A percentile compares a stretch with the other conserved stretches of the same genome.
phyloP scores from a whole-genome alignment of 2,888 invertebrate species.

The Torymus auratus region DNA sequence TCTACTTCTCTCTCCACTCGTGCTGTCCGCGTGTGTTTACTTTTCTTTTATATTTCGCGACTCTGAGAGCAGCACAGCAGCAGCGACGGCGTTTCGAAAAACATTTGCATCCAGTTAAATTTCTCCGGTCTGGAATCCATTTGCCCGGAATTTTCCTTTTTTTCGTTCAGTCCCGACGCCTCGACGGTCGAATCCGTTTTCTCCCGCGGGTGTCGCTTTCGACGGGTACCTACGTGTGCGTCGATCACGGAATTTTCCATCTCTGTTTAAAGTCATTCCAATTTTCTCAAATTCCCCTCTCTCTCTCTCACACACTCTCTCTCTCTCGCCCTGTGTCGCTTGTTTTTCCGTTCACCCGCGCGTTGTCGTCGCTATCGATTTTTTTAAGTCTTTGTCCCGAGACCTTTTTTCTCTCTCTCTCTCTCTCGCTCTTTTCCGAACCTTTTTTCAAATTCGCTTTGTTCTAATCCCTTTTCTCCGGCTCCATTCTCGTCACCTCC shows the following conservation, averaged over 20 bases:
- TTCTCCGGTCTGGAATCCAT: constrained; percentile 25
- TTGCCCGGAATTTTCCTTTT: constrained; percentile 21
- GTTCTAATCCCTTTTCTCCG: constrained; percentile 25
- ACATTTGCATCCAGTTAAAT: constrained; percentile 17
- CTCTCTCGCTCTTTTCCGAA: neutral
- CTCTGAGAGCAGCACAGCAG: neutral
- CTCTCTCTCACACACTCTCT: no score
- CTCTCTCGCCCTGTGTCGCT: neutral
- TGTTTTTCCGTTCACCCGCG: neutral
- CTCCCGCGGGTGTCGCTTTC: neutral
- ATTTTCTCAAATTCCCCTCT: constrained; percentile 29
- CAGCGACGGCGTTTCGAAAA: neutral
- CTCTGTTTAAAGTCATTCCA: constrained; percentile 31
- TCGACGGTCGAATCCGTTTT: constrained; percentile 18
- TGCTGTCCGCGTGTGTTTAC: no score
- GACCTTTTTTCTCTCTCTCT: no score
- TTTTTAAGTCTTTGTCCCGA: constrained; percentile 22
- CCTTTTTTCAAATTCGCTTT: constrained; percentile 19
- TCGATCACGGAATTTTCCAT: constrained; percentile 22
- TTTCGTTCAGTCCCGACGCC: neutral
- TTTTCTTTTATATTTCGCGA: neutral
- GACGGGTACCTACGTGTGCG: neutral
- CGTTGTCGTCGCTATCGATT: constrained; percentile 20
- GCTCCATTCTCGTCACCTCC: constrained; percentile 22
- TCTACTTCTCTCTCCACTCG: neutral